Evolutionary conservation across 2,113 vertebrate genomes (phyloP).

Genomic region (Macrotis lagotis): DNA sequence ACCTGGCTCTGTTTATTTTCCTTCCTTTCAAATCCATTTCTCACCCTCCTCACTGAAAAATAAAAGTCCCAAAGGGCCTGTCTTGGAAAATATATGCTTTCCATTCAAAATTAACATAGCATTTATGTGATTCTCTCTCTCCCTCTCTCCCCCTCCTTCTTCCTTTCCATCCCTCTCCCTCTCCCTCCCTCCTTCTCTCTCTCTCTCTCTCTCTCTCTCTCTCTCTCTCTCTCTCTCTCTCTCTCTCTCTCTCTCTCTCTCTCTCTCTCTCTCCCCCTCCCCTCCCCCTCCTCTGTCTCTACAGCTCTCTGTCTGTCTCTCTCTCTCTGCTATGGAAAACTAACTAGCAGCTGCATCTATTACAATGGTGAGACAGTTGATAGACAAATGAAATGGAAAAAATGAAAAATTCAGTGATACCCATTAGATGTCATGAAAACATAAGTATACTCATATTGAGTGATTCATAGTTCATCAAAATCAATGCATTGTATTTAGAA

Average conservation of each 20-base stretch:
- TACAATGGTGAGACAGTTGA: neutral
- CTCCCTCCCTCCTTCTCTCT: too few species aligned
- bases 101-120: slow-evolving; percentile 65
- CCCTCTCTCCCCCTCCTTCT: too few species aligned
- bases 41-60: slow-evolving; percentile 68
- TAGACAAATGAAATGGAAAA: neutral
- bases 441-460: neutral
- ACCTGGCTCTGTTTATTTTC: slow-evolving; percentile 54
- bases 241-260: too few species aligned
- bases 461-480: neutral
- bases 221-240: too few species aligned
- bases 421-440: neutral
- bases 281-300: too few species aligned
- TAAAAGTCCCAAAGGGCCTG: slow-evolving; percentile 55
- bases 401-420: neutral
- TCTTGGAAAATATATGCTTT: slow-evolving; percentile 63
- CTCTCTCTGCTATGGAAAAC: neutral
- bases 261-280: too few species aligned
- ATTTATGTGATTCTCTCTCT: slow-evolving; percentile 48
- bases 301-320: too few species aligned
- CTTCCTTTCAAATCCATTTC: slow-evolving; percentile 55
- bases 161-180: too few species aligned
- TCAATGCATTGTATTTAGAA: neutral
- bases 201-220: too few species aligned
- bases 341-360: neutral